A percentile compares a stretch with the other conserved stretches of the same genome.
Evolutionary conservation across 2,113 vertebrate genomes (phyloP).

Genomic region (Vulpes lagopus): DNA sequence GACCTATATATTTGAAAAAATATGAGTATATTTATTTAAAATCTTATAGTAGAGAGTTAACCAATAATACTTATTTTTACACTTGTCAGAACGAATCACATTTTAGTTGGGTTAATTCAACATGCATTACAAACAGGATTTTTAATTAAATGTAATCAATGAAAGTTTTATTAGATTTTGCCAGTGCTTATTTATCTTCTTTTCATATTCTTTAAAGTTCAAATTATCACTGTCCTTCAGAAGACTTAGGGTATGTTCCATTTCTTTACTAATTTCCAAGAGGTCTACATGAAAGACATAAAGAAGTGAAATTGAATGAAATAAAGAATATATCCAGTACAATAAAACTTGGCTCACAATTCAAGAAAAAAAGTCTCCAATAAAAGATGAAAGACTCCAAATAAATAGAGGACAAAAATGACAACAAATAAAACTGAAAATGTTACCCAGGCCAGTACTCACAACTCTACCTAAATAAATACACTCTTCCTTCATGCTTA

Average conservation of each 20-base stretch:
- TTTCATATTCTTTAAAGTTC: conserved; percentile 25
- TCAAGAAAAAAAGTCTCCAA: not conserved
- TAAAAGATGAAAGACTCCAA: not conserved
- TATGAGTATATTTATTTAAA: not conserved
- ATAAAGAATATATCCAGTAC: not conserved
- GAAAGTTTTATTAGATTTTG: conserved; percentile 5
- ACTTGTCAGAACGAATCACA: not conserved
- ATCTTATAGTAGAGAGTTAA: not conserved
- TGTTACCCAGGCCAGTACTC: not conserved
- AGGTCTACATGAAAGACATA: conserved; percentile 9
- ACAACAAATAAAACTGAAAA: not conserved
- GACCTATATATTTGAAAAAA: not conserved
- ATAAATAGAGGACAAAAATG: not conserved
- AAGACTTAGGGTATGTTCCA: not conserved
- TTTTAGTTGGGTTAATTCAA: conserved; percentile 1
- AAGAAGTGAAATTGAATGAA: not conserved
- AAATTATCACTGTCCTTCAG: not conserved
- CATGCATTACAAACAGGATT: not conserved
- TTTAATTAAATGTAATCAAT: conserved; percentile 15
- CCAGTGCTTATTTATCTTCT: not conserved
- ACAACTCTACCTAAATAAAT: not conserved
- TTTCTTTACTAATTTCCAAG: conserved; percentile 40
- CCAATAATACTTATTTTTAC: not conserved
- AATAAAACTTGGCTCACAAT: not conserved
- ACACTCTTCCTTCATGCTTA: not conserved